Base-by-base conservation (phyloP, 2,113 vertebrate genomes). In the Pungitius pungitius region DNA sequence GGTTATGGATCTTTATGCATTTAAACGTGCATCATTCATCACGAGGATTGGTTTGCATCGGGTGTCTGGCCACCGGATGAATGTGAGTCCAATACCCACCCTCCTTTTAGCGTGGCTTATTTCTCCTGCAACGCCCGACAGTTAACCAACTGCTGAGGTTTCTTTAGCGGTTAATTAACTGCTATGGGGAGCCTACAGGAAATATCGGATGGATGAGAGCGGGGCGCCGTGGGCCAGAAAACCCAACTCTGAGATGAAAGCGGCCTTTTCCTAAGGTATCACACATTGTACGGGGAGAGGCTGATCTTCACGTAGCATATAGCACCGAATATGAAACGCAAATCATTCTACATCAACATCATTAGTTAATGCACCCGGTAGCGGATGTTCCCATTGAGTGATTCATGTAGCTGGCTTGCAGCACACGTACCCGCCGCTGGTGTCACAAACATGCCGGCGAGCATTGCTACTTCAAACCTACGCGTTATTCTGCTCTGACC, bases 401-500 rank as follows among this genome's bases (percentile, higher is more conserved):
- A 18, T 49, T 43, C 40, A 17, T 65, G 39, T 26, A 37, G 12
- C 58, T 67, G 17, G 12, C 30, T 42, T 5, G 15, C 20, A 35
- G 45, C 7, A 22, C n/a, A 47, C 18, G 22, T 11, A 13, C n/a
- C 11, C 58, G 1, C 6, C 8, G 4, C 35, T 26, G 1, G 40
- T n/a, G 58, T 69, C 39, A 37, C 22, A 27, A 60, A 54, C 27
- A 17, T 3, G 1, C 27, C 37, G 15, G 45, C 58, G 22, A 13
- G 33, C 69, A 78, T 59, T 74, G 37, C 64, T 52, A 43, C 24
- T 15, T 9, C 39, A 56, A n/a, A 63, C 24, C 47, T 60, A 22
- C 20, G 3, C 67, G 68, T 64, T 39, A 71, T 63, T 62, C 76
- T 66, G 66, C 55, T 85, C 82, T 86, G 73, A 55, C 86, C 86